phyloP scores from a whole-genome alignment of 2,888 invertebrate species.

The Acheta domesticus region DNA sequence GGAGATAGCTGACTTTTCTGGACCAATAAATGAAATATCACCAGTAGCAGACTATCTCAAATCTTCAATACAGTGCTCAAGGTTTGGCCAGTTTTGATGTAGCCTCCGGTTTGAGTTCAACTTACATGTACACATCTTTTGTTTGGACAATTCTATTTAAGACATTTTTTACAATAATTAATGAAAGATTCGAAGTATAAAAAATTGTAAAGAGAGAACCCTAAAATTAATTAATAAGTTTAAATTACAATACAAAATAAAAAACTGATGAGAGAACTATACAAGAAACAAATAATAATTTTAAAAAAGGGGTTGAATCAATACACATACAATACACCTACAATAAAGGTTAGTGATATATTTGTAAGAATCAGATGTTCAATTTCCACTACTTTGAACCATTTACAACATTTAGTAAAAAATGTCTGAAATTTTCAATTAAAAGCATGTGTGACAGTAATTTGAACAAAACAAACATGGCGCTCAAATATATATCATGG shows the following conservation, averaged over 20 bases:
- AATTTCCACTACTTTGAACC: background rate
- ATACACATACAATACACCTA: background rate
- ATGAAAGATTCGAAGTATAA: too few relatives aligned
- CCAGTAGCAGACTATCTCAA: background rate
- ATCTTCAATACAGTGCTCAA: background rate
- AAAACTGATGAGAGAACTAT: background rate
- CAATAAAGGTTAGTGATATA: too few relatives aligned
- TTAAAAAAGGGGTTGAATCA: background rate
- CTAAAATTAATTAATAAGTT: background rate
- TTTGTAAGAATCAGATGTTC: too few relatives aligned
- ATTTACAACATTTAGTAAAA: background rate
- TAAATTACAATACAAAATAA: background rate
- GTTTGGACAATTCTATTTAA: background rate
- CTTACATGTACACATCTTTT: background rate
- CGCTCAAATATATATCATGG: background rate
- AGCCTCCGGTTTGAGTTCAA: background rate
- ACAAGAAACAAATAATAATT: background rate
- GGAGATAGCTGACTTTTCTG: background rate
- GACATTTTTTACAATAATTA: too few relatives aligned
- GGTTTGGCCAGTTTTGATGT: background rate
- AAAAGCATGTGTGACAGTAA: background rate
- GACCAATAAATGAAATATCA: background rate
- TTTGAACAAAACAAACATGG: background rate
- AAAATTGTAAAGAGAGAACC: too few relatives aligned
- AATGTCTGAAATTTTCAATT: background rate